These are phyloP conservation scores for Chymomyza fuscimana DNA, from an alignment of 2,888 invertebrate species.

Conservation along the genomic window DNA sequence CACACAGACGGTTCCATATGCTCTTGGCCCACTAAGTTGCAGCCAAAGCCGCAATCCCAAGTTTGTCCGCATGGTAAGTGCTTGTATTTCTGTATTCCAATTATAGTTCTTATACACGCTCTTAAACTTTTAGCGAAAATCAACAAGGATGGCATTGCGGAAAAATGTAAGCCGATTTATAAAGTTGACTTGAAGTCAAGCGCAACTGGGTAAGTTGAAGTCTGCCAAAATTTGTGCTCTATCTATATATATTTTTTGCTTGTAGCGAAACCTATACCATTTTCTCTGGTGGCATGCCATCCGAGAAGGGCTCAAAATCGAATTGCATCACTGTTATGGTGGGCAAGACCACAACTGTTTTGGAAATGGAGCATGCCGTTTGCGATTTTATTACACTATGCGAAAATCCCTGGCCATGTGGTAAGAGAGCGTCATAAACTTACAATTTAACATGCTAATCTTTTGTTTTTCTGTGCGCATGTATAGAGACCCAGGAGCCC, in stretches of 20 bases:
- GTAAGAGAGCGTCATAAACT: slow-evolving; percentile 80
- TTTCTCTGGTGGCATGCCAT: slow-evolving; percentile 97
- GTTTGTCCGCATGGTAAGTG: slow-evolving; percentile 94
- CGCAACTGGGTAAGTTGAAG: slow-evolving; percentile 78
- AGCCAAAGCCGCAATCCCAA: slow-evolving; percentile 88
- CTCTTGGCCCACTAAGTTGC: slow-evolving; percentile 92
- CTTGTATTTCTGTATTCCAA: background rate
- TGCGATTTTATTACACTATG: slow-evolving; percentile 98
- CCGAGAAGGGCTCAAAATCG: slow-evolving; percentile 92
- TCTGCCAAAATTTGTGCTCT: background rate
- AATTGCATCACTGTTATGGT: slow-evolving; percentile 97
- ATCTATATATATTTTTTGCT: background rate
- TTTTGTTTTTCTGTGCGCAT: slow-evolving; percentile 22
- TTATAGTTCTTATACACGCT: slow-evolving; percentile 6
- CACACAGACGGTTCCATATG: slow-evolving; percentile 97
- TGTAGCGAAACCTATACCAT: slow-evolving; percentile 94
- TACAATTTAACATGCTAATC: background rate
- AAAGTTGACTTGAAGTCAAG: slow-evolving; percentile 98
- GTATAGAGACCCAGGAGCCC: slow-evolving; percentile 96
- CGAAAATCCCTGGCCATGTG: slow-evolving; percentile 95
- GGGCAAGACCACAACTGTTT: slow-evolving; percentile 96
- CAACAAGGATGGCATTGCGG: slow-evolving; percentile 94
- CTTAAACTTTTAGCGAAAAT: slow-evolving; percentile 87
- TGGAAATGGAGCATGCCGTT: slow-evolving; percentile 99
- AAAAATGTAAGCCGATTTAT: slow-evolving; percentile 95